Conservation (phyloP, 2,797 vertebrate species). For the Aythya fuligula region DNA sequence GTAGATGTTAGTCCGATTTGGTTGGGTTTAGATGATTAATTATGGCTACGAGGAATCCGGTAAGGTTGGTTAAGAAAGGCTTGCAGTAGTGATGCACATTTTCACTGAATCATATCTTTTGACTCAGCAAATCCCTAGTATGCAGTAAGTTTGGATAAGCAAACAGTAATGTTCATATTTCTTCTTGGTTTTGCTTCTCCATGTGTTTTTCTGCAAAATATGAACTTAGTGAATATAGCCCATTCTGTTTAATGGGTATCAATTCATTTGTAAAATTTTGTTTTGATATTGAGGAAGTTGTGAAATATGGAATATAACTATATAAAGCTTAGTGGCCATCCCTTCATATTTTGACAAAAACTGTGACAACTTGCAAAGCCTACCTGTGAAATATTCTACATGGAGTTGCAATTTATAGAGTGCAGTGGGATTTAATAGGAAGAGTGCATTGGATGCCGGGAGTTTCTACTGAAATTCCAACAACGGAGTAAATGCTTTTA, state of each 20-base stretch:
- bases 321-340: neutral
- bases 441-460: neutral
- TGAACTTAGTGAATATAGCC: neutral
- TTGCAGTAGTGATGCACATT: constrained; percentile 43
- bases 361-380: neutral
- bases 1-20: constrained; percentile 72
- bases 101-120: neutral
- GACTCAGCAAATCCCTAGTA: neutral
- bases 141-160: constrained; percentile 30
- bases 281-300: neutral
- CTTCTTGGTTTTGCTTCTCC: neutral
- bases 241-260: neutral
- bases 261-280: neutral
- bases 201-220: neutral
- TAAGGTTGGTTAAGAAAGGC: constrained; percentile 38
- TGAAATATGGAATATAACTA: neutral
- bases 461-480: neutral
- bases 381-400: neutral
- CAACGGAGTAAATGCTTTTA: neutral
- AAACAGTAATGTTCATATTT: neutral
- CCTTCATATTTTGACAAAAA: neutral
- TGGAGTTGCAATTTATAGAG: neutral
- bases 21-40: constrained; percentile 73
- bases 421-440: neutral
- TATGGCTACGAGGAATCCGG: constrained; percentile 64